These are phyloP conservation scores for Octodon degus DNA, from an alignment of 2,113 vertebrate genomes.

Conservation along the genomic window DNA sequence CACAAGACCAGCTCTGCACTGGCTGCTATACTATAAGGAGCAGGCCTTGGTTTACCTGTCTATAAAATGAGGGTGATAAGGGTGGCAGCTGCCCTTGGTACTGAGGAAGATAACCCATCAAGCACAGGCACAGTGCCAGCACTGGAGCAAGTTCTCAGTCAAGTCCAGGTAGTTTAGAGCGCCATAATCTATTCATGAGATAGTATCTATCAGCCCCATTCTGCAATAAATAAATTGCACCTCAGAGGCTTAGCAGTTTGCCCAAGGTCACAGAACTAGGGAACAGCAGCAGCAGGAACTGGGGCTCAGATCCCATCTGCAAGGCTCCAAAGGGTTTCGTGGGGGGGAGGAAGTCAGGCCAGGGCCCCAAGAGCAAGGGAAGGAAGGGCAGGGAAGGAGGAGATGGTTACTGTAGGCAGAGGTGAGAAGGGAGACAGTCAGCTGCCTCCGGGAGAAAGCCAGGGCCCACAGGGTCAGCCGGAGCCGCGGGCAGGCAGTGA, in stretches of 20 bases:
- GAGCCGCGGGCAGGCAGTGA: neutral
- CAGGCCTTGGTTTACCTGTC: neutral
- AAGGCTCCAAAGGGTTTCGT: neutral
- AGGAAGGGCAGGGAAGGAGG: neutral
- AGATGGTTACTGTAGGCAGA: neutral
- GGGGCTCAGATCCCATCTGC: neutral
- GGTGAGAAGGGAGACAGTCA: neutral
- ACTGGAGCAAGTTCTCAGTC: neutral
- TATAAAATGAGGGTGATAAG: neutral
- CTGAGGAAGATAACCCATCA: neutral
- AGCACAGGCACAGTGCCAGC: neutral
- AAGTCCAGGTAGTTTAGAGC: neutral
- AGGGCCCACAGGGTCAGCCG: neutral
- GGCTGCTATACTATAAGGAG: neutral
- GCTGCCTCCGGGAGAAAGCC: neutral
- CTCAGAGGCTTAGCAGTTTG: constrained; percentile 2
- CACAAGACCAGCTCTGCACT: neutral
- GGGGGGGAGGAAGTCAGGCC: neutral
- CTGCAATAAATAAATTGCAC: neutral
- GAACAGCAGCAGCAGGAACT: neutral
- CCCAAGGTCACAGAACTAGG: constrained; percentile 15
- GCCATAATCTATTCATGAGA: neutral
- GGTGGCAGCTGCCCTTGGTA: neutral
- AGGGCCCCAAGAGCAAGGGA: no score
- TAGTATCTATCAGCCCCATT: neutral